Conservation (phyloP, 2,888 invertebrate species). For the Apamea epomidion region DNA sequence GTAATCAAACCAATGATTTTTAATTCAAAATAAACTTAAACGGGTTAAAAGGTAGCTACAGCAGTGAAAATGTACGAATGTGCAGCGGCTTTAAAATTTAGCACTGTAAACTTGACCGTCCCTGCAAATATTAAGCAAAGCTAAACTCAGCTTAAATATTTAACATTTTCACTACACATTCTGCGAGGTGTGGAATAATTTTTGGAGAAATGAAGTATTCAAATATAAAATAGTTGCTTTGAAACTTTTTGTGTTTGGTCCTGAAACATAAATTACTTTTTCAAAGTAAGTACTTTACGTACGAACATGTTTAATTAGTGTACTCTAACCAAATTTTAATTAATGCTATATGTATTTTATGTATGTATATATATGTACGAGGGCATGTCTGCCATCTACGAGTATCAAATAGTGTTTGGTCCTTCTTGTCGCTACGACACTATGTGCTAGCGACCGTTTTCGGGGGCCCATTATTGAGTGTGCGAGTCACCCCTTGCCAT, state of each 20-base stretch:
- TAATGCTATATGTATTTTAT: neutral
- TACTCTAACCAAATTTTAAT: neutral
- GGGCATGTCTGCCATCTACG: neutral
- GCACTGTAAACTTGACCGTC: conserved; percentile 30
- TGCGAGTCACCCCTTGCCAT: no score
- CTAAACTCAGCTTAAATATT: conserved; percentile 44
- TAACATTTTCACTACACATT: conserved; percentile 33
- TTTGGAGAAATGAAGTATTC: conserved; percentile 28
- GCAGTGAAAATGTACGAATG: conserved; percentile 19
- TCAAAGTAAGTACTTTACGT: neutral
- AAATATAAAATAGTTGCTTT: conserved; percentile 38
- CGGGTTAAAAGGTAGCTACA: neutral
- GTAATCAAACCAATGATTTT: neutral
- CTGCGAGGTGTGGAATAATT: conserved; percentile 32
- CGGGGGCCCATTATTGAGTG: no score
- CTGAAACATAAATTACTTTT: conserved; percentile 31
- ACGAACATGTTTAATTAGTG: conserved; percentile 9
- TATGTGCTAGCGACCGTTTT: no score
- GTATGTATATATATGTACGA: no score
- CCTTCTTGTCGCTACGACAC: neutral
- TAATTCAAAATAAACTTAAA: conserved; percentile 22
- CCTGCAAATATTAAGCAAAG: conserved; percentile 34
- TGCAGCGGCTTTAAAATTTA: conserved; percentile 37
- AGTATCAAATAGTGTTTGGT: neutral
- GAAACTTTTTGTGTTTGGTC: conserved; percentile 18